Evolutionary conservation across 2,888 invertebrate species (phyloP), one percentile per base, ranked within the genome.

Genomic region (Abrostola triplasia): DNA sequence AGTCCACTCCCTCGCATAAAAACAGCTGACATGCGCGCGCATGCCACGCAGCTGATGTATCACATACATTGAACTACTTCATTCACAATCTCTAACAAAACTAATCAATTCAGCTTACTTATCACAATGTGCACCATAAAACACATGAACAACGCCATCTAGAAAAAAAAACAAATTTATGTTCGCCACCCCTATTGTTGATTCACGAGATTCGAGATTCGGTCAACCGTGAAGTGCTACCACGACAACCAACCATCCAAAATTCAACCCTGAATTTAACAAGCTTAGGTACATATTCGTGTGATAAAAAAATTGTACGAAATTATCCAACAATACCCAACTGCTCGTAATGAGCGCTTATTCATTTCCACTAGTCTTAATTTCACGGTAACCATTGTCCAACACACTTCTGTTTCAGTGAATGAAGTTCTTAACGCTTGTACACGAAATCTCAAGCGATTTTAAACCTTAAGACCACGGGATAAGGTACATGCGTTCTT

Each of bases 381-480:
- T 90, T 90, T 90, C 88, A 91, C 87, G 87, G 83, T 77, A 48
- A 77, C 84, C 84, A 84, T 90, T 89, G 89, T 89, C 75, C 77
- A 76, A 59, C 77, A 78, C 83, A 89, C 89, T 88, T 81, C 88
- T 83, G 88, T 88, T 87, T 87, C 85, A 84, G 76, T 86, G 80
- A 85, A 87, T 86, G 83, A 83, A 85, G 62, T 65, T 73, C 67
- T 73, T 68, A 70, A 77, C 66, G 77, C 70, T 72, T 74, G 52
- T 54, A 38, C 36, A 24, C 56, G 38, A 66, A 72, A 65, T 54
- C 48, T 49, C 49, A 69, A 37, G 36, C 62, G 11, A 85, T 73
- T 82, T 65, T 77, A 9, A 59, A 73, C 75, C 58, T 75, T 87
- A 75, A n/a, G 0, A 0, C 4, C 10, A 40, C 0, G 1, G 0